Base-by-base conservation (phyloP, 1,140 invertebrate species). In the Pachypeltis micranthus region DNA sequence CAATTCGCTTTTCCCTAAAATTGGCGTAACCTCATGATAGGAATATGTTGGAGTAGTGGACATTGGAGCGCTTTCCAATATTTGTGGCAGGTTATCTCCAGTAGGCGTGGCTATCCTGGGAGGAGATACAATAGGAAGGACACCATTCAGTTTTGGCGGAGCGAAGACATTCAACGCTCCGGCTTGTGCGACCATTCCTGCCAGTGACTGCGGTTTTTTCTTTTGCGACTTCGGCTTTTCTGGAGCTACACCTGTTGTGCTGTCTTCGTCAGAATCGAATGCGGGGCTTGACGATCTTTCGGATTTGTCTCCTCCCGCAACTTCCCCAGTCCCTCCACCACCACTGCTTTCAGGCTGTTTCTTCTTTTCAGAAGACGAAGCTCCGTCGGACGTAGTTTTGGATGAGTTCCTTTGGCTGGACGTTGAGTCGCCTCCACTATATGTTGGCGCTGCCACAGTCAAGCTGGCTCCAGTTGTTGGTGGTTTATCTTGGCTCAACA, bases 241-340 rank as follows among this genome's bases (percentile, higher is more conserved):
- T 28, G 71, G 70, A 58, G 66, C 67, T 34, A 65, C 64, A 7
- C 66, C 66, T 23, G 71, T 67, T 0, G 80, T 79, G 65, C 87
- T 90, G 29, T 91, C 89, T 54, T 96, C 93, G 74, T 97, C 94
- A 0, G 93, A 96, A 66, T 96, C 93, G 74, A 96, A 96, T 0
- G 90, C 91, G 0, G 93, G 93, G 72, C 91, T 95, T 70, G 91
- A 95, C 0, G 92, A 96, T 27, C 92, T 78, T 74, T 98, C 93
- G 10, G 90, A 89, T 73, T 88, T 88, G 67, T 89, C 83, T 1
- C 72, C 67, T n/a, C n/a, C n/a, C 27, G 72, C n/a, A n/a, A n/a
- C n/a, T n/a, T n/a, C n/a, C n/a, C n/a, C 69, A 27, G 59, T 44
- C 31, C n/a, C n/a, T 16, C 7, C 47, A 16, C 23, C 47, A 4